Percentiles rank a stretch among this genome's conserved stretches.
Evolutionary conservation across 2,888 invertebrate genomes (phyloP).

Genomic region (Pterostichus madidus): DNA sequence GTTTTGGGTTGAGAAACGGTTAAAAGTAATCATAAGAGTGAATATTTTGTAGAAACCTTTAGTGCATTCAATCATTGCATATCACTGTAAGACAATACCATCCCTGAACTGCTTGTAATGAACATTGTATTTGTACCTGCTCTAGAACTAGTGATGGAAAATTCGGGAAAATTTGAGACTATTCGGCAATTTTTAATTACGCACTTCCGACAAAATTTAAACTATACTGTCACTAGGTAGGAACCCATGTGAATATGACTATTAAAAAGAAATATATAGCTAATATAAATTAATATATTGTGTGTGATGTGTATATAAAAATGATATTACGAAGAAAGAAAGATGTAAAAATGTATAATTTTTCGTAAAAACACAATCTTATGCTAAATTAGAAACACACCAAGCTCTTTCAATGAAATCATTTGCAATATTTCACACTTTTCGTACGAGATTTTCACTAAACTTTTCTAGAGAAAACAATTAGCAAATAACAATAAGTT

Average conservation of each 20-base stretch:
- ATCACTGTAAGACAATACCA: slow-evolving; percentile 66
- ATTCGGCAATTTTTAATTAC: slow-evolving; percentile 14
- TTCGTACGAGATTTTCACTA: slow-evolving; percentile 46
- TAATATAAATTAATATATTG: slow-evolving; percentile 34
- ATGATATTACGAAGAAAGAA: slow-evolving; percentile 29
- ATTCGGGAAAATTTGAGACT: neutral
- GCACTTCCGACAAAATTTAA: slow-evolving; percentile 21
- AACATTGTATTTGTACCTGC: slow-evolving; percentile 63
- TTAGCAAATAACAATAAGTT: neutral
- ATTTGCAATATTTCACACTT: slow-evolving; percentile 55
- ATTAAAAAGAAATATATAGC: slow-evolving; percentile 51
- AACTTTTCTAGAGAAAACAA: slow-evolving; percentile 31
- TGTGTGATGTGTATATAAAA: slow-evolving; percentile 58
- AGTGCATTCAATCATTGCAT: slow-evolving; percentile 64
- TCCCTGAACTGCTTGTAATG: slow-evolving; percentile 56
- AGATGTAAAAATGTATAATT: slow-evolving; percentile 62
- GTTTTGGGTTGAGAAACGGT: slow-evolving; percentile 18
- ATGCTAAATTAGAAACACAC: slow-evolving; percentile 59
- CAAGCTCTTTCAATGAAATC: slow-evolving; percentile 56
- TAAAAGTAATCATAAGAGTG: neutral
- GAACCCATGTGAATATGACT: slow-evolving; percentile 53
- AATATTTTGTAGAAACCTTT: slow-evolving; percentile 34
- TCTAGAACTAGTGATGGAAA: slow-evolving; percentile 43
- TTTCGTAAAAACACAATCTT: slow-evolving; percentile 55
- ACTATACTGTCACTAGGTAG: slow-evolving; percentile 15